phyloP scores from a whole-genome alignment of 2,113 vertebrate species.

The Columba livia region DNA sequence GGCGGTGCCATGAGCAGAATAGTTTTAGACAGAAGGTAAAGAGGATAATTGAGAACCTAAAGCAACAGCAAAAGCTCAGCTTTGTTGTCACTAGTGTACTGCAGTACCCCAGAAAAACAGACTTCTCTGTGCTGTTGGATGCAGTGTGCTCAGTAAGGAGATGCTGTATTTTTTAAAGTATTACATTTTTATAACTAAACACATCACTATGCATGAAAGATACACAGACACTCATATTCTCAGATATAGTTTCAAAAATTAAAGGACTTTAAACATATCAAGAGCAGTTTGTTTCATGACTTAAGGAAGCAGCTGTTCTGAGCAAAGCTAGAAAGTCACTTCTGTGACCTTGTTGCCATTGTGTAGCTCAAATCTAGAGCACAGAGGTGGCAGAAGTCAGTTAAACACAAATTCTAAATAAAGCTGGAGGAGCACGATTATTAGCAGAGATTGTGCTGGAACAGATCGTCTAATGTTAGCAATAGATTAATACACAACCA shows the following conservation, averaged over 20 bases:
- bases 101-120: not conserved
- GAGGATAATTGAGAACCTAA: not conserved
- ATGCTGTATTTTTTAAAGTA: not conserved
- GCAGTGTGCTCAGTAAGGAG: not conserved
- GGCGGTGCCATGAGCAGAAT: not conserved
- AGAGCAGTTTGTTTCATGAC: not conserved
- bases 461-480: rapidly evolving
- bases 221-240: rapidly evolving
- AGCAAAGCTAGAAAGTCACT: not conserved
- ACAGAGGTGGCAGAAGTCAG: not conserved
- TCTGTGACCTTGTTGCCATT: rapidly evolving
- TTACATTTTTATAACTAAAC: not conserved
- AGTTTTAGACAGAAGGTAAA: not conserved
- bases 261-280: not conserved
- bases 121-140: not conserved
- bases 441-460: not conserved
- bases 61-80: not conserved
- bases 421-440: not conserved
- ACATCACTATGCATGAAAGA: not conserved
- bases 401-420: not conserved
- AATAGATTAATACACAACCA: not conserved
- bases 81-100: not conserved
- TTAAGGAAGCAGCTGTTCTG: not conserved
- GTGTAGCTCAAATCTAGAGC: not conserved
- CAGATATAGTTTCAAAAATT: not conserved